Percentiles rank a stretch among this genome's conserved stretches.
Conservation (phyloP, 2,888 invertebrate genomes). For the Caenorhabditis angaria region DNA sequence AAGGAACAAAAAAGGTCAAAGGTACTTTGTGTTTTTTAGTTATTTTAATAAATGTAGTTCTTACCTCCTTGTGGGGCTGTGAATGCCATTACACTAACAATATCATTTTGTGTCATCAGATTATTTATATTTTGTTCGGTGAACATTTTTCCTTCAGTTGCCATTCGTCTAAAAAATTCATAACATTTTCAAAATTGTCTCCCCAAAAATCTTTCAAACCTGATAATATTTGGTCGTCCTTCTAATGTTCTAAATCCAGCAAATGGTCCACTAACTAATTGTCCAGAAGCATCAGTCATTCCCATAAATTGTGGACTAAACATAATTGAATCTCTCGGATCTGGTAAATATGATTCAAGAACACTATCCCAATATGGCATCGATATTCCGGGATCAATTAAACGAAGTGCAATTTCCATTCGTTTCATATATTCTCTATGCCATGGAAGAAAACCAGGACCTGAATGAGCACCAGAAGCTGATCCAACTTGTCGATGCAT, state of each 20-base stretch:
- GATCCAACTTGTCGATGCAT: constrained; percentile 67
- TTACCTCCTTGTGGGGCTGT: constrained; percentile 65
- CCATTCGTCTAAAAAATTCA: constrained; percentile 42
- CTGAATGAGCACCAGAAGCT: constrained; percentile 68
- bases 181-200: not conserved
- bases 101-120: constrained; percentile 62
- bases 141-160: constrained; percentile 63
- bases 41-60: too few relatives aligned
- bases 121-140: constrained; percentile 64
- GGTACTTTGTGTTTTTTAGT: too few relatives aligned
- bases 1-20: too few relatives aligned
- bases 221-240: constrained; percentile 60
- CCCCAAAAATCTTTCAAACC: constrained; percentile 32
- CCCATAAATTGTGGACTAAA: constrained; percentile 62
- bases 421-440: constrained; percentile 70
- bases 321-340: constrained; percentile 67
- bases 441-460: constrained; percentile 70
- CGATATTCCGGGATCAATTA: constrained; percentile 71
- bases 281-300: constrained; percentile 56
- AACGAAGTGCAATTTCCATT: constrained; percentile 67
- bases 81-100: constrained; percentile 68
- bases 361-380: constrained; percentile 73
- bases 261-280: constrained; percentile 61
- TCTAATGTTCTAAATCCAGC: constrained; percentile 66
- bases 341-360: constrained; percentile 63